Conservation (phyloP, 2,888 invertebrate genomes). For the Cactoblastis cactorum region DNA sequence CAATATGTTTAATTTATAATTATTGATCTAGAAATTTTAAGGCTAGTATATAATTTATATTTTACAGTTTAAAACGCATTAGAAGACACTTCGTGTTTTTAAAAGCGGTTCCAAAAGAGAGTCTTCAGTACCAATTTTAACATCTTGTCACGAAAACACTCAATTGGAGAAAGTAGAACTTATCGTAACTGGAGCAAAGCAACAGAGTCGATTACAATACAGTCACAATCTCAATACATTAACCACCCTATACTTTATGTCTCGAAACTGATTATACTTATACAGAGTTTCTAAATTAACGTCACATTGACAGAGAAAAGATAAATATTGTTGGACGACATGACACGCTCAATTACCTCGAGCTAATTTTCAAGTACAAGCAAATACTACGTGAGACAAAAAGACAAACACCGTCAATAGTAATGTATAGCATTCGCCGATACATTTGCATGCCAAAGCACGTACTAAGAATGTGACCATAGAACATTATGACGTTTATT, state of each 20-base stretch:
- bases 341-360: neutral
- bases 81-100: too few species aligned
- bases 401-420: slow-evolving; percentile 14
- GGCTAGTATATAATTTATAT: too few species aligned
- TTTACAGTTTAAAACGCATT: too few species aligned
- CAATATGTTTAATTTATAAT: too few species aligned
- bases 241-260: slow-evolving; percentile 1
- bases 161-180: neutral
- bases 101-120: too few species aligned
- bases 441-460: slow-evolving; percentile 36
- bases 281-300: slow-evolving; percentile 1
- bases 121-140: neutral
- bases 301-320: slow-evolving; percentile 5
- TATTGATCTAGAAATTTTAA: too few species aligned
- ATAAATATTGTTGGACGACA: slow-evolving; percentile 3
- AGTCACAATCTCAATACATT: neutral
- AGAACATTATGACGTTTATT: neutral
- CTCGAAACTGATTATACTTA: slow-evolving; percentile 7
- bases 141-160: neutral
- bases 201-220: neutral
- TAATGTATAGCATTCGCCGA: slow-evolving; percentile 23
- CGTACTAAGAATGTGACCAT: slow-evolving; percentile 19
- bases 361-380: slow-evolving; percentile 4
- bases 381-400: slow-evolving; percentile 1
- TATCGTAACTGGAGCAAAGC: neutral